A percentile compares a stretch with the other conserved stretches of the same genome.
Conservation (phyloP, 2,888 invertebrate species). For the Microplitis deprimator region DNA sequence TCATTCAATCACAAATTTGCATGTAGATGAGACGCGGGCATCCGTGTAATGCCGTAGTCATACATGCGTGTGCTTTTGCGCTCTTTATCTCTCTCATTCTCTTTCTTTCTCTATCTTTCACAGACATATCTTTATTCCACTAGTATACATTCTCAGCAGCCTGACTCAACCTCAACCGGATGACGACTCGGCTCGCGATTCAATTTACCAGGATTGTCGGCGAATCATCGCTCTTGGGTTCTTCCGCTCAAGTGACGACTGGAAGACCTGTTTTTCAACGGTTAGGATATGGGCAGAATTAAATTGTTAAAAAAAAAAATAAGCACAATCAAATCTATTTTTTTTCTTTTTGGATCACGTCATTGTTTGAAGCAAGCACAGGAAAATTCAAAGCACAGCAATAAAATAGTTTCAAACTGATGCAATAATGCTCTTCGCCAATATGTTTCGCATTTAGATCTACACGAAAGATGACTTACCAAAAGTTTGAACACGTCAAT, state of each 20-base stretch:
- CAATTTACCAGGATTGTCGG: conserved; percentile 35
- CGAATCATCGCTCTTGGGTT: background rate
- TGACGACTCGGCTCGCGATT: conserved; percentile 31
- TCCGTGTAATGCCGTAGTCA: conserved; percentile 32
- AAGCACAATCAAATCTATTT: background rate
- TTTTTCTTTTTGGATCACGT: no score
- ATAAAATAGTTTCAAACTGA: no score
- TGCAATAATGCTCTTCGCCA: no score
- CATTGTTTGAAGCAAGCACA: no score
- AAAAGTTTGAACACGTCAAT: no score
- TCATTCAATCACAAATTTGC: conserved; percentile 52
- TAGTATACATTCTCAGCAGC: background rate
- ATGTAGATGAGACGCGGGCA: conserved; percentile 48
- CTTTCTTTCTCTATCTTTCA: background rate
- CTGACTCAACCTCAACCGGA: conserved; percentile 11
- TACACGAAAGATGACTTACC: no score
- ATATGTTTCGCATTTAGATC: no score
- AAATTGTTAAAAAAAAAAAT: background rate
- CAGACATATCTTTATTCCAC: background rate
- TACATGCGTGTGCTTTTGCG: conserved; percentile 17
- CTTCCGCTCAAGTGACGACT: conserved; percentile 17
- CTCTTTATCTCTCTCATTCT: background rate
- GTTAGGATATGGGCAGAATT: background rate
- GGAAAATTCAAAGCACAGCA: no score
- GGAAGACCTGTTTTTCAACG: background rate